Conservation (phyloP, 2,113 vertebrate genomes). For the Perca flavescens region DNA sequence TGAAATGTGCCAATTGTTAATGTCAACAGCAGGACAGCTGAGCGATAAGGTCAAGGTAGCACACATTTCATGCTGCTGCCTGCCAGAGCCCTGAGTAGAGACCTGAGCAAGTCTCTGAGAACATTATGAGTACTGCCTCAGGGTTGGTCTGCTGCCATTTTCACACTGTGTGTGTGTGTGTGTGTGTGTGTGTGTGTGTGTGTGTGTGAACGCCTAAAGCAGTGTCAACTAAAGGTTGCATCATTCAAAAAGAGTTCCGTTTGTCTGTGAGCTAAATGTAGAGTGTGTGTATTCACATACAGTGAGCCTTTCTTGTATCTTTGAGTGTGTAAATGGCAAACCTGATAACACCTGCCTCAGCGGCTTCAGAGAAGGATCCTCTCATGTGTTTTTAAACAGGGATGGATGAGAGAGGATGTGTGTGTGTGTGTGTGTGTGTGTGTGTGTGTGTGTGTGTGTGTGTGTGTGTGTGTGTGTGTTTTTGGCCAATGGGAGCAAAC, state of each 20-base stretch:
- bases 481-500: slow-evolving; percentile 26
- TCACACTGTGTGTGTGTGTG: slow-evolving; percentile 18
- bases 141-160: slow-evolving; percentile 46
- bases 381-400: slow-evolving; percentile 29
- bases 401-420: background rate
- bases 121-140: slow-evolving; percentile 28
- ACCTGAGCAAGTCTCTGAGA: slow-evolving; percentile 28
- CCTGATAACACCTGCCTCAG: slow-evolving; percentile 6
- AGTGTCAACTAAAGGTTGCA: slow-evolving; percentile 47
- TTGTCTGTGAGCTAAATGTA: slow-evolving; percentile 37
- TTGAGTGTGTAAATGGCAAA: slow-evolving; percentile 38
- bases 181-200: background rate
- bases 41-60: slow-evolving; percentile 49
- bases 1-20: slow-evolving; percentile 58
- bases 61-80: slow-evolving; percentile 39
- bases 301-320: slow-evolving; percentile 4
- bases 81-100: slow-evolving; percentile 31
- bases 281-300: slow-evolving; percentile 7
- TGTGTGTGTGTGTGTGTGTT: background rate
- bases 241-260: slow-evolving; percentile 32
- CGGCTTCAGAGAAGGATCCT: background rate
- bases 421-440: background rate
- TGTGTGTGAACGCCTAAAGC: slow-evolving; percentile 5
- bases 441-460: background rate
- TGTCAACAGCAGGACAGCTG: slow-evolving; percentile 46